phyloP scores from a whole-genome alignment of 2,888 invertebrate species.

The Hemicrepidius hirtus region DNA sequence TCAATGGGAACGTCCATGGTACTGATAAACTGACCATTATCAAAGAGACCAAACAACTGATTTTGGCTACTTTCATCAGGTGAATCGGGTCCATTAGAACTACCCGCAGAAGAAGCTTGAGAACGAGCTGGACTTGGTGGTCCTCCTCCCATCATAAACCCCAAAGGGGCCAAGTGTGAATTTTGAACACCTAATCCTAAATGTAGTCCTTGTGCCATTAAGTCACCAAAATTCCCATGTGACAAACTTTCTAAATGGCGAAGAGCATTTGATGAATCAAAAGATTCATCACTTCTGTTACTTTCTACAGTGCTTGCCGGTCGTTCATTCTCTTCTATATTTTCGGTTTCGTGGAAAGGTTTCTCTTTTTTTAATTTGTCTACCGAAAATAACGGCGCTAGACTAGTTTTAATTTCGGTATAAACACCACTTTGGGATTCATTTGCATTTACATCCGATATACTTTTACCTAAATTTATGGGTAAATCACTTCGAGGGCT shows the following conservation, averaged over 20 bases:
- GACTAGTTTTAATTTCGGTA: slow-evolving; percentile 70
- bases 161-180: slow-evolving; percentile 71
- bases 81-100: slow-evolving; percentile 75
- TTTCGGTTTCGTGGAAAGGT: slow-evolving; percentile 67
- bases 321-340: slow-evolving; percentile 66
- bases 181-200: slow-evolving; percentile 68
- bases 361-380: slow-evolving; percentile 71
- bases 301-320: slow-evolving; percentile 75
- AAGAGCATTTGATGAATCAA: slow-evolving; percentile 81
- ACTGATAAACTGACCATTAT: slow-evolving; percentile 82
- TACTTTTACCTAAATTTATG: slow-evolving; percentile 72
- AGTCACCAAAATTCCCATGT: slow-evolving; percentile 82
- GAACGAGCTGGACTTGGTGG: slow-evolving; percentile 78
- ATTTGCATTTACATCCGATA: slow-evolving; percentile 70
- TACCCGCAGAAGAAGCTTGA: slow-evolving; percentile 78
- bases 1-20: slow-evolving; percentile 92
- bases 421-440: slow-evolving; percentile 67
- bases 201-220: slow-evolving; percentile 70
- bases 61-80: slow-evolving; percentile 78
- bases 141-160: slow-evolving; percentile 74
- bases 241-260: slow-evolving; percentile 87
- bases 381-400: slow-evolving; percentile 69
- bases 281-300: slow-evolving; percentile 76
- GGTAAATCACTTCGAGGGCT: slow-evolving; percentile 64
- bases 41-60: slow-evolving; percentile 82